A percentile compares a stretch with the other conserved stretches of the same genome.
These are phyloP conservation scores for Epinotia nisella DNA, from an alignment of 2,888 invertebrate genomes.

Conservation along the genomic window DNA sequence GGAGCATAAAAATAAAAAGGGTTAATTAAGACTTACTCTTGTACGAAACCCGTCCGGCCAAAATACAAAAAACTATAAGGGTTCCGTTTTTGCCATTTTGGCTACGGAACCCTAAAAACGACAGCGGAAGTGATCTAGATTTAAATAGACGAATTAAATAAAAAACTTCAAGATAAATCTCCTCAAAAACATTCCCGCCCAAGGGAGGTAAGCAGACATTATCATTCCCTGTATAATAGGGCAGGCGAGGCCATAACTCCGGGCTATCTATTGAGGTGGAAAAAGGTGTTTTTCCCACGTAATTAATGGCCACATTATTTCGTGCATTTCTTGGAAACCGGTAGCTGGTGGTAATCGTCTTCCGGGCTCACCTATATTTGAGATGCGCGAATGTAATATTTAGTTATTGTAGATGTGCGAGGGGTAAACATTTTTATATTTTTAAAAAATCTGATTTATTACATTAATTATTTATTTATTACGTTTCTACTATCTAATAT, in stretches of 20 bases:
- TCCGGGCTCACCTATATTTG: background rate
- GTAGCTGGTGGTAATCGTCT: constrained; percentile 13
- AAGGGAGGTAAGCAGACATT: constrained; percentile 27
- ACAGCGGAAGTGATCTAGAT: background rate
- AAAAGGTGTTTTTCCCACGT: constrained; percentile 38
- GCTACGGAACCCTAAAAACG: background rate
- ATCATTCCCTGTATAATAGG: constrained; percentile 35
- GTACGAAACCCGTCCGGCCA: too few relatives aligned
- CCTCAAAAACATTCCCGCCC: background rate
- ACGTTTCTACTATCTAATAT: too few relatives aligned
- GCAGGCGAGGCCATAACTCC: constrained; percentile 36
- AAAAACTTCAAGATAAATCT: constrained; percentile 1
- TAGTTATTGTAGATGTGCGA: too few relatives aligned
- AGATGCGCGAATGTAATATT: background rate
- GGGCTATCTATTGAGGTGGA: constrained; percentile 41
- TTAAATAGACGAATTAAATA: background rate
- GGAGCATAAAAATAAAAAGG: too few relatives aligned
- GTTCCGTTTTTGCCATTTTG: too few relatives aligned
- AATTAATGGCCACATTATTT: constrained; percentile 42
- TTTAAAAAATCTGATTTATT: too few relatives aligned
- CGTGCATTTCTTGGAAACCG: constrained; percentile 35
- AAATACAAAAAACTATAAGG: too few relatives aligned
- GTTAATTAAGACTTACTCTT: too few relatives aligned
- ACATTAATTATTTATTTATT: too few relatives aligned
- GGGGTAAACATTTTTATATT: too few relatives aligned